Evolutionary conservation across 1,140 invertebrate genomes (phyloP).

Genomic region (Holcopasites calliopsidis): DNA sequence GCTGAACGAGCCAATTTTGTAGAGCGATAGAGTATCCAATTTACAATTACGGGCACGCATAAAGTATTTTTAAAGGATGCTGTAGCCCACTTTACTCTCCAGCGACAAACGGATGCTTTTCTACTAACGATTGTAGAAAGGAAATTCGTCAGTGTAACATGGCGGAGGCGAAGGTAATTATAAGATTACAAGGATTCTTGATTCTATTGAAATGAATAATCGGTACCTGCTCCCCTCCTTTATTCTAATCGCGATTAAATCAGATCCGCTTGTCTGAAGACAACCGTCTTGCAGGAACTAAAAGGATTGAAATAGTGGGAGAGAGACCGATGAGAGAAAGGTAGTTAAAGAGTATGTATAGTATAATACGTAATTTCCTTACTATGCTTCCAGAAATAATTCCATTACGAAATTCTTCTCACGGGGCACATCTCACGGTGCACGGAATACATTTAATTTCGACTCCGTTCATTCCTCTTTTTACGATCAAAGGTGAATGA

Average conservation of each 20-base stretch:
- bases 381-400: constrained; percentile 17
- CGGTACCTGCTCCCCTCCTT: background rate
- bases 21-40: background rate
- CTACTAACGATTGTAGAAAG: background rate
- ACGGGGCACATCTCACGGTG: background rate
- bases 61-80: background rate
- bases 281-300: constrained; percentile 18
- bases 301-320: background rate
- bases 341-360: background rate
- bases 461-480: background rate
- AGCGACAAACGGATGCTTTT: background rate
- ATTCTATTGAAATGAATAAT: background rate
- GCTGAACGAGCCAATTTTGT: background rate
- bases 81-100: background rate
- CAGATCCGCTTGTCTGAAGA: constrained; percentile 3
- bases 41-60: background rate
- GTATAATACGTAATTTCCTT: constrained; percentile 16
- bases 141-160: background rate
- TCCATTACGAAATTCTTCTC: constrained; percentile 3
- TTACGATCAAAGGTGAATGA: background rate
- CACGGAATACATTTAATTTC: background rate
- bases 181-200: background rate
- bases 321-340: constrained; percentile 22
- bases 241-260: background rate
- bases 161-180: background rate